Base-by-base conservation (phyloP, 2,113 vertebrate genomes). In the Parus major region DNA sequence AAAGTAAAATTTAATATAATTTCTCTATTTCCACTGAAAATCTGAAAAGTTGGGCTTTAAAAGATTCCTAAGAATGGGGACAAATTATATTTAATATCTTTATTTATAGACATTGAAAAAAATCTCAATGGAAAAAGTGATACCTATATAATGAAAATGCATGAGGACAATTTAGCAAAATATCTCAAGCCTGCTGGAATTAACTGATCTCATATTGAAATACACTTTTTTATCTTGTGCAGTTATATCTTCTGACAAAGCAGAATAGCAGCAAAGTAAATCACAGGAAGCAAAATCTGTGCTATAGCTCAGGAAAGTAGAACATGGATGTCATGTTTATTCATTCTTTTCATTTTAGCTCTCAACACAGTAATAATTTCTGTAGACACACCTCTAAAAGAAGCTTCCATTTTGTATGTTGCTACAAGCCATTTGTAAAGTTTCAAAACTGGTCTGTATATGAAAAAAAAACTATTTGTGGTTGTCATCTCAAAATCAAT, bases 401-500 rank as follows among this genome's bases (percentile, higher is more conserved):
- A 59, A 86, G 18, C 41, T 91, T 61, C 9, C n/a, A 31, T 95
- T 88, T 64, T 91, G 47, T 83, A 41, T 95, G 82, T 94, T 95
- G 57, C 75, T 89, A 80, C 92, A 97, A 97, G 93, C 39, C 33
- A 82, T 79, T 93, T 90, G 39, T 55, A 87, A 82, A 88, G 42
- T 93, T 69, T 90, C 73, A 82, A 76, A 79, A 85, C 35, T 70
- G 57, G 55, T 79, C 4, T 13, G 24, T 73, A 80, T 52, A n/a
- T 71, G 39, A 29, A 72, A 91, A 82, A 82, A 18, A 55, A 79
- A 47, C 29, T 33, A 66, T 56, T 88, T 94, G 50, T 93, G 36
- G n/a, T 66, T 93, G 50, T 96, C 90, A 92, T 71, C 31, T 96
- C 86, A 95, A 92, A 97, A 96, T 93, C 44, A 94, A 27, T 88